Conservation (phyloP, 2,113 vertebrate genomes). For the Gymnorhina tibicen region DNA sequence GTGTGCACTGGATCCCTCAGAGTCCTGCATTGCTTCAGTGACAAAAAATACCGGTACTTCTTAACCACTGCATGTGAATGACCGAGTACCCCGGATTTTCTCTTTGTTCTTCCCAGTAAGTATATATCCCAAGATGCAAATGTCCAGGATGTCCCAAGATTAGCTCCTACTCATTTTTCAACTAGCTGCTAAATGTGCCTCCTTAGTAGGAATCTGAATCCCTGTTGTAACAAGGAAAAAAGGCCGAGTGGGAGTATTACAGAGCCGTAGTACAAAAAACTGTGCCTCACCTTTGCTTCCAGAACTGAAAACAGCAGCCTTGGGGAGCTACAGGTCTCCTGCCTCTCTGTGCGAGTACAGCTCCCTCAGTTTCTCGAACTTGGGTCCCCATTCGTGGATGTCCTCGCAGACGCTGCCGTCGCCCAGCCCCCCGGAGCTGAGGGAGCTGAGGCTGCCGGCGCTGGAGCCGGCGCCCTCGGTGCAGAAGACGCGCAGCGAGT, state of each 20-base stretch:
- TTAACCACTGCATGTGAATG: neutral
- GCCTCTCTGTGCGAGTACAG: conserved; percentile 58
- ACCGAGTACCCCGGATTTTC: neutral
- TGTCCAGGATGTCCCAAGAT: no score
- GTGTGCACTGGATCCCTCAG: neutral
- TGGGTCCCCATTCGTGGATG: conserved; percentile 82
- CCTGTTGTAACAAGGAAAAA: neutral
- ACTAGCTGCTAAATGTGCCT: neutral
- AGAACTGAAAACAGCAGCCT: no score
- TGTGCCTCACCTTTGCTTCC: neutral
- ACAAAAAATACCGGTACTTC: neutral
- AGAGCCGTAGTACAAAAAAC: neutral
- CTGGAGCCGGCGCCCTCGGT: conserved; percentile 79
- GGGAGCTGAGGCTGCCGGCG: conserved; percentile 81
- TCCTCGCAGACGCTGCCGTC: conserved; percentile 67
- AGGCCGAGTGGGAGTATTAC: fast-evolving
- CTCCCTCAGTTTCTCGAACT: conserved; percentile 82
- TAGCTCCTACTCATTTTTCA: neutral
- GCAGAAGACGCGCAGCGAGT: conserved; percentile 81
- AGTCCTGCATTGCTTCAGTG: neutral
- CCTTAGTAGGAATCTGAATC: neutral
- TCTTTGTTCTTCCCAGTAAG: neutral
- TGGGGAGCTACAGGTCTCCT: conserved; percentile 62
- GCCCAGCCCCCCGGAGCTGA: conserved; percentile 69
- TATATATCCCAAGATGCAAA: neutral